Evolutionary conservation across 2,888 invertebrate genomes (phyloP).

Genomic region (Cataglyphis altisquamis): DNA sequence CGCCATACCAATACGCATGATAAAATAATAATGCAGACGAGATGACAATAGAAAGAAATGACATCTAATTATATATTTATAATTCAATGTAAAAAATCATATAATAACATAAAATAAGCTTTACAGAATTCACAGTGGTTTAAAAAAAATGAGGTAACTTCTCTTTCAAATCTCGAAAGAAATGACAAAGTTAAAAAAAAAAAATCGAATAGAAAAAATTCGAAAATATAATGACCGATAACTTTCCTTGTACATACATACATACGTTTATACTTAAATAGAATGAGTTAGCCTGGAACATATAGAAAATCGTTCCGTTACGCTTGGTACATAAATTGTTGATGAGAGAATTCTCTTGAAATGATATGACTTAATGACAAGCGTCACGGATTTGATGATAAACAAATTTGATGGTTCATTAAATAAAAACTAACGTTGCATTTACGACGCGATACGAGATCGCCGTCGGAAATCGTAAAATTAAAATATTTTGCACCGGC

Average conservation of each 20-base stretch:
- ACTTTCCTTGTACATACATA: neutral
- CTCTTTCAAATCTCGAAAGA: neutral
- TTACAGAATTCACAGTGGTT: neutral
- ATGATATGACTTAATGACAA: conserved; percentile 44
- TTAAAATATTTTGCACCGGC: conserved; percentile 41
- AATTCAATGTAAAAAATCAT: neutral
- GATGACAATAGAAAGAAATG: neutral
- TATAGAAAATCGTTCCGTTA: conserved; percentile 13
- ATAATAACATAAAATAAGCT: neutral
- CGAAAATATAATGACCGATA: neutral
- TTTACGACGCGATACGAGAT: conserved; percentile 41
- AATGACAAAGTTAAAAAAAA: neutral
- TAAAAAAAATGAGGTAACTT: neutral
- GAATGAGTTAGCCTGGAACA: neutral
- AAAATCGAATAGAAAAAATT: neutral
- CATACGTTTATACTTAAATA: conserved; percentile 24
- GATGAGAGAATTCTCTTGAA: conserved; percentile 30
- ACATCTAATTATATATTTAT: neutral
- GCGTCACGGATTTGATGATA: neutral
- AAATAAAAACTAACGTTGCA: conserved; percentile 45
- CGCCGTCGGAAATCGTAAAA: conserved; percentile 48
- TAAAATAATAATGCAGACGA: neutral
- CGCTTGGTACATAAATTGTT: conserved; percentile 23
- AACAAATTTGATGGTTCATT: conserved; percentile 34
- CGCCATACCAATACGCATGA: conserved; percentile 57